A percentile compares a stretch with the other conserved stretches of the same genome.
Conservation (phyloP, 2,113 vertebrate genomes). For the Anguilla rostrata region DNA sequence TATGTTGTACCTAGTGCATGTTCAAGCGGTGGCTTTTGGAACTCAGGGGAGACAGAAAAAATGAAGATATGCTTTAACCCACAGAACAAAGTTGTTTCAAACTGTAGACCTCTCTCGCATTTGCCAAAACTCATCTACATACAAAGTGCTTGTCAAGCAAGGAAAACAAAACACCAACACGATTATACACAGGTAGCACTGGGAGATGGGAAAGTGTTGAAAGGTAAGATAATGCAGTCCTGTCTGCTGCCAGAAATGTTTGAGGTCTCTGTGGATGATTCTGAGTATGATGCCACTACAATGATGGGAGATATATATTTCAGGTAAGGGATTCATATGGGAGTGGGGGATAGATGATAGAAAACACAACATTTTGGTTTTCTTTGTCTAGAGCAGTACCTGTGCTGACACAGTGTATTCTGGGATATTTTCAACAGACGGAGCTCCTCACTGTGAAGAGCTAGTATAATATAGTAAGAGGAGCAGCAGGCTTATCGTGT, state of each 20-base stretch:
- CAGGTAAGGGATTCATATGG: neutral
- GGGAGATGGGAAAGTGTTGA: neutral
- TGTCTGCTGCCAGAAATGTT: neutral
- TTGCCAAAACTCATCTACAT: neutral
- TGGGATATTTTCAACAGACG: neutral
- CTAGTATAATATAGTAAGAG: neutral
- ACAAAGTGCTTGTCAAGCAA: neutral
- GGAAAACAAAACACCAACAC: neutral
- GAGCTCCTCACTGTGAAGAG: neutral
- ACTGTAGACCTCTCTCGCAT: neutral
- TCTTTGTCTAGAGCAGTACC: neutral
- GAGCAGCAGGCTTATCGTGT: too few species aligned
- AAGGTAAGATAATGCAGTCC: neutral
- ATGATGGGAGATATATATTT: neutral
- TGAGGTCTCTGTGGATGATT: neutral
- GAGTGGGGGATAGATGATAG: neutral
- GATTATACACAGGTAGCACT: neutral
- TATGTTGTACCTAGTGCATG: neutral
- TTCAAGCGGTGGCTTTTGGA: neutral
- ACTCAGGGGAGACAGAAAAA: neutral
- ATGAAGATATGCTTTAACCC: neutral
- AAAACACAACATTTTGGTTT: neutral
- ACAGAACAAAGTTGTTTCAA: neutral
- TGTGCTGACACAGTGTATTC: neutral
- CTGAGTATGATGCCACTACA: neutral